phyloP scores from a whole-genome alignment of 2,113 vertebrate species.

The Microcebus jonahi region DNA sequence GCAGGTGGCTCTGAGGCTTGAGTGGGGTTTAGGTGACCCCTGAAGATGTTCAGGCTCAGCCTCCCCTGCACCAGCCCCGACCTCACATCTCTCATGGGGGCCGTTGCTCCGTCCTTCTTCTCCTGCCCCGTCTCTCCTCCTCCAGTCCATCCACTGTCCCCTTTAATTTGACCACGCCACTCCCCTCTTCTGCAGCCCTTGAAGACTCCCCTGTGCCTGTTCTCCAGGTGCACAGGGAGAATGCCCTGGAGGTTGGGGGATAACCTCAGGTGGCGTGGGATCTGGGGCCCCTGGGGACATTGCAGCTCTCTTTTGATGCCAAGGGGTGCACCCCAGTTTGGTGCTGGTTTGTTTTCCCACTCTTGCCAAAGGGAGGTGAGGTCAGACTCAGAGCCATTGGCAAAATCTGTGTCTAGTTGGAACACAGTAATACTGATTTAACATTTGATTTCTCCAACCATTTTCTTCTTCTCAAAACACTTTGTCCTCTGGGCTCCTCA shows the following conservation, averaged over 20 bases:
- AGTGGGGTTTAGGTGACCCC: neutral
- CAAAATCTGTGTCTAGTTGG: neutral
- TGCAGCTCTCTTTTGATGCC: neutral
- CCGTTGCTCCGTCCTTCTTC: neutral
- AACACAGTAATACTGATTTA: fast-evolving
- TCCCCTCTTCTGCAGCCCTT: neutral
- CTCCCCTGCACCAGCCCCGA: neutral
- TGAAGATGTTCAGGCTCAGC: neutral
- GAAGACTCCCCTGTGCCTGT: neutral
- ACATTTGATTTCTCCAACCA: neutral
- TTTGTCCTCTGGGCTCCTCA: neutral
- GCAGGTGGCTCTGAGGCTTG: neutral
- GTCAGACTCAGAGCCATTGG: neutral
- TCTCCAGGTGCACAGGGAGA: neutral
- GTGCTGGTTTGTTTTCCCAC: neutral
- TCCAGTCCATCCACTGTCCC: neutral
- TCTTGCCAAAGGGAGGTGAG: neutral
- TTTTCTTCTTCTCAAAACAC: neutral
- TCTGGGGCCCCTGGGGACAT: neutral
- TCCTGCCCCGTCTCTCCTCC: neutral
- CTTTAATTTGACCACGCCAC: neutral
- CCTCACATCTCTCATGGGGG: neutral
- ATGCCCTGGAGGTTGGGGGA: neutral
- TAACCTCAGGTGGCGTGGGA: no score
- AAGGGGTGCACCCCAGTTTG: neutral